Percentiles rank a stretch among this genome's conserved stretches.
phyloP scores from a whole-genome alignment of 2,113 vertebrate species.

The Hyperopisus bebe region DNA sequence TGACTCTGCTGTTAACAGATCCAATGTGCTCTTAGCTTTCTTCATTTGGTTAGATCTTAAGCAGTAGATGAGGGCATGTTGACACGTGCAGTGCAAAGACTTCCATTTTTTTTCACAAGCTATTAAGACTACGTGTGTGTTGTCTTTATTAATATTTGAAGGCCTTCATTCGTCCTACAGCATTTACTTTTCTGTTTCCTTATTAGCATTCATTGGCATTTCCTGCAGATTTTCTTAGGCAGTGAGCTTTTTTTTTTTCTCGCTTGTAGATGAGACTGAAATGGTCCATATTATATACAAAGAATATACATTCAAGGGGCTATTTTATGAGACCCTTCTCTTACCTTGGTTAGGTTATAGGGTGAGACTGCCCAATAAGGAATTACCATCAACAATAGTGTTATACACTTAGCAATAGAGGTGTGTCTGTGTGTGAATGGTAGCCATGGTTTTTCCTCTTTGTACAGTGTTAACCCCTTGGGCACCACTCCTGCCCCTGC shows the following conservation, averaged over 20 bases:
- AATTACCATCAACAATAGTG: not conserved
- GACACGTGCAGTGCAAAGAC: not conserved
- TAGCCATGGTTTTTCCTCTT: not conserved
- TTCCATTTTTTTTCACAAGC: not conserved
- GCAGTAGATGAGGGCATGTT: not conserved
- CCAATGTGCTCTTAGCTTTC: not conserved
- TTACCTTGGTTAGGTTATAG: not conserved
- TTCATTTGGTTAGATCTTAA: not conserved
- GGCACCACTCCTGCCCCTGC: conserved; percentile 33
- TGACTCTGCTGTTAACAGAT: not conserved
- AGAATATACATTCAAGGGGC: not conserved
- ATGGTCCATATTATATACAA: not conserved
- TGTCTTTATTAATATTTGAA: not conserved
- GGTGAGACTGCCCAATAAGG: not conserved
- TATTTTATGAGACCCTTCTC: not conserved
- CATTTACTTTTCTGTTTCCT: not conserved
- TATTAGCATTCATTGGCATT: not conserved
- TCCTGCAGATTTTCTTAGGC: not conserved
- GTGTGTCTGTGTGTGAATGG: not conserved
- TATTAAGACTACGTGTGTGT: not conserved
- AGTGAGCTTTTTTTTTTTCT: not conserved
- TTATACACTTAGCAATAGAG: not conserved
- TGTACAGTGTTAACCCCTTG: conserved; percentile 57
- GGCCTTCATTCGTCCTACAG: not conserved
- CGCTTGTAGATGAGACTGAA: not conserved